Conservation (phyloP, 2,113 vertebrate species). For the Harpagus bidentatus region DNA sequence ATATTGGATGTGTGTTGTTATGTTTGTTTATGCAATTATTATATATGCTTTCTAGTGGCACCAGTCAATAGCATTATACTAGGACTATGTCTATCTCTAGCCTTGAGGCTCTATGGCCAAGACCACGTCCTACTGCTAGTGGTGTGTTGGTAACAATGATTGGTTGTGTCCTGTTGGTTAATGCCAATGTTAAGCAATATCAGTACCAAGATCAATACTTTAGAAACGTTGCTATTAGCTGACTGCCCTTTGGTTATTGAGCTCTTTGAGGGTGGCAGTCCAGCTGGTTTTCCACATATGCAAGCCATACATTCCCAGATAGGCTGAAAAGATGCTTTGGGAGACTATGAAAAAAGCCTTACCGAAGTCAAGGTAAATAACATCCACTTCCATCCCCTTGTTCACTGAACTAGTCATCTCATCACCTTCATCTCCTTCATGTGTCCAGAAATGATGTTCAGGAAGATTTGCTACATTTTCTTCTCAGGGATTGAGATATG, state of each 20-base stretch:
- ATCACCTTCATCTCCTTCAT: not conserved
- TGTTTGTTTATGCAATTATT: not conserved
- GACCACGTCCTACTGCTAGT: not conserved
- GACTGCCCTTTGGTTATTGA: not conserved
- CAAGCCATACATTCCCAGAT: not conserved
- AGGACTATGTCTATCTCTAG: not conserved
- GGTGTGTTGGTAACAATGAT: not conserved
- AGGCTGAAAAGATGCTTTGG: not conserved
- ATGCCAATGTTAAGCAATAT: not conserved
- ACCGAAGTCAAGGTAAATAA: not conserved
- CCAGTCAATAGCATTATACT: not conserved
- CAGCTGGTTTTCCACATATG: not conserved
- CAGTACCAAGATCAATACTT: not conserved
- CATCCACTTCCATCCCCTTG: not conserved
- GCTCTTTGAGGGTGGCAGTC: not conserved
- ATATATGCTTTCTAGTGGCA: not conserved
- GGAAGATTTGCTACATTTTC: not conserved
- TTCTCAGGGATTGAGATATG: not conserved
- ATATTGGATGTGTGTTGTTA: not conserved
- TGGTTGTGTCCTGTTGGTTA: not conserved
- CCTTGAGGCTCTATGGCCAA: not conserved
- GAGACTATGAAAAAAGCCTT: not conserved
- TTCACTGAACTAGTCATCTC: not conserved
- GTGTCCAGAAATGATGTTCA: not conserved
- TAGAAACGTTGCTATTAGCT: not conserved